Evolutionary conservation across 2,797 vertebrate genomes (phyloP), one percentile per base, ranked within the genome.

Genomic region (Coreius guichenoti): DNA sequence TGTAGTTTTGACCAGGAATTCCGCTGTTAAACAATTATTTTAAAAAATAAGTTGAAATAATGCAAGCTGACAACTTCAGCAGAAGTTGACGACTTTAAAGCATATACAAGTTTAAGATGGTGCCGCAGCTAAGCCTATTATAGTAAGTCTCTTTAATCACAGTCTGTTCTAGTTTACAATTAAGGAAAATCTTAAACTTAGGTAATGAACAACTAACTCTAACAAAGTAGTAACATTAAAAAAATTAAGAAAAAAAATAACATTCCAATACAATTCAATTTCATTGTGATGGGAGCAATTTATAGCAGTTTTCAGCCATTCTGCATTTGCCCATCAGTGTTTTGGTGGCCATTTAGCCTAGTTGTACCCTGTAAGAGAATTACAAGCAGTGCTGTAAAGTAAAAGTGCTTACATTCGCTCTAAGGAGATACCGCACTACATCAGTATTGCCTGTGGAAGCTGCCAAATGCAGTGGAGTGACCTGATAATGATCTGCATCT

Each of bases 401-500:
- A 73, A 80, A 76, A 67, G 43, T 14, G 29, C 90, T 89, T 87
- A 96, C 96, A 89, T 94, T 90, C 19, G 94, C 89, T 92, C 88
- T 91, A 69, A 96, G 94, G 87, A 96, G 89, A 90, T 95, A 96
- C 12, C 89, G 92, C 43, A 95, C 92, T 81, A 95, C 90, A 63
- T 96, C 95, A 54, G 90, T 92, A 90, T 96, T 96, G 65, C 95
- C 94, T 0, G 93, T 96, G 77, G 94, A 94, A 23, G 94, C 94
- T 21, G 96, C 95, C 90, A 96, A 89, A 90, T 96, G 96, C 80
- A 96, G 92, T 0, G 95, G 94, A 0, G 94, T 94, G 88, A 95
- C 89, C 68, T 90, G 90, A 90, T 93, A 93, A 92, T 90, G 92
- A 90, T 96, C 96, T 33, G 93, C 88, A 86, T 96, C 95, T n/a